phyloP scores from a whole-genome alignment of 2,888 invertebrate species.

The Cartodere bifasciata region DNA sequence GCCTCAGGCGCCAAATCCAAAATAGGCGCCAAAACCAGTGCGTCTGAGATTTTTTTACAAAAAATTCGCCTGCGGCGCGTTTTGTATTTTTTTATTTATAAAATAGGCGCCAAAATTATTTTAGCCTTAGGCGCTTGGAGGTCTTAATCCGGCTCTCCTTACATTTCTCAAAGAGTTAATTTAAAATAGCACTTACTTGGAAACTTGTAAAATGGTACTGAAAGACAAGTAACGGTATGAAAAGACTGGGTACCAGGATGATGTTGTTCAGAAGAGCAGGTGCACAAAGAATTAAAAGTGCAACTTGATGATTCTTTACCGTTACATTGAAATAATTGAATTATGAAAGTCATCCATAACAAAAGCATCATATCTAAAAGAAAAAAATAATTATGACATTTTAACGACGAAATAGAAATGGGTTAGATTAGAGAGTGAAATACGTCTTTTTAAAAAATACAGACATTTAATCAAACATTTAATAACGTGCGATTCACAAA shows the following conservation, averaged over 20 bases:
- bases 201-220: conserved; percentile 58
- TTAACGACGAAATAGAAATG: not conserved
- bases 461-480: no score
- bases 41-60: no score
- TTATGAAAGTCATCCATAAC: conserved; percentile 24
- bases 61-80: no score
- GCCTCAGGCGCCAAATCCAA: no score
- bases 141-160: no score
- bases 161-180: no score
- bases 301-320: conserved; percentile 35
- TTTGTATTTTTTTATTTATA: no score
- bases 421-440: conserved; percentile 3
- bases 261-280: conserved; percentile 49
- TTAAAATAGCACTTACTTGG: conserved; percentile 43
- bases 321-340: conserved; percentile 23
- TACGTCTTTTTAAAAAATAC: no score
- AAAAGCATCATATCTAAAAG: conserved; percentile 29
- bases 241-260: conserved; percentile 28
- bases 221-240: conserved; percentile 50
- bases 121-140: no score
- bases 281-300: conserved; percentile 56
- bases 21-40: no score
- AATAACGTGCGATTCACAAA: no score
- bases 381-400: conserved; percentile 11
- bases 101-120: no score